Base-by-base conservation (phyloP, 2,113 vertebrate genomes). In the Octodon degus region DNA sequence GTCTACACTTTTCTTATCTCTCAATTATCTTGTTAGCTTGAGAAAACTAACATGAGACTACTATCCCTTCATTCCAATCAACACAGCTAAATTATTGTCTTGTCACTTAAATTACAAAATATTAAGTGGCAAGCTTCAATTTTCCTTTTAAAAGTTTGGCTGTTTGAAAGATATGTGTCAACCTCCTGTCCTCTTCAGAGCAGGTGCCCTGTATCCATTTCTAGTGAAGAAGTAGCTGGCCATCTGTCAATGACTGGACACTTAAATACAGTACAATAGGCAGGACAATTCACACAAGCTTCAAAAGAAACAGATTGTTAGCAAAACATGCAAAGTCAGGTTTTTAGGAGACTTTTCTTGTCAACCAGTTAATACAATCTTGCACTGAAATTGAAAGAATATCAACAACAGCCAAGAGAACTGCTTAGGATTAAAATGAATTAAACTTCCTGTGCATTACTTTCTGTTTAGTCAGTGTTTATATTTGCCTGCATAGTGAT, bases 41-140 rank as follows among this genome's bases (percentile, higher is more conserved):
- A 90, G 79, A 93, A 95, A 96, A 79, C 22, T 13, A 90, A 89
- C n/a, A n/a, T 25, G 19, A 94, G 47, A 86, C 32, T 60, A 55
- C 55, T 63, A 7, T 6, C 74, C 14, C 58, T 81, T 19, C 43
- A n/a, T 70, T 91, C 68, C 72, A 97, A 80, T 86, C 50, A 96
- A 50, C 40, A 87, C 27, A 79, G 70, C 12, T 94, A 83, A 83
- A 67, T 27, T 60, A n/a, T 63, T 93, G 47, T 72, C 47, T 82
- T 96, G 79, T 84, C 86, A 76, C 74, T 91, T 77, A 91, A 89
- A 82, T 94, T 93, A 89, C 25, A 93, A 95, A 94, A 34, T 74
- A 40, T 55, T 84, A 70, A 97, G 81, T 68, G 58, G 34, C 37
- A 93, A 53, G 58, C 0, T 60, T 30, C 22, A 47, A 81, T 95